Evolutionary conservation across 2,888 invertebrate genomes (phyloP), one percentile per base, ranked within the genome.

Genomic region (Micropterix aruncella): DNA sequence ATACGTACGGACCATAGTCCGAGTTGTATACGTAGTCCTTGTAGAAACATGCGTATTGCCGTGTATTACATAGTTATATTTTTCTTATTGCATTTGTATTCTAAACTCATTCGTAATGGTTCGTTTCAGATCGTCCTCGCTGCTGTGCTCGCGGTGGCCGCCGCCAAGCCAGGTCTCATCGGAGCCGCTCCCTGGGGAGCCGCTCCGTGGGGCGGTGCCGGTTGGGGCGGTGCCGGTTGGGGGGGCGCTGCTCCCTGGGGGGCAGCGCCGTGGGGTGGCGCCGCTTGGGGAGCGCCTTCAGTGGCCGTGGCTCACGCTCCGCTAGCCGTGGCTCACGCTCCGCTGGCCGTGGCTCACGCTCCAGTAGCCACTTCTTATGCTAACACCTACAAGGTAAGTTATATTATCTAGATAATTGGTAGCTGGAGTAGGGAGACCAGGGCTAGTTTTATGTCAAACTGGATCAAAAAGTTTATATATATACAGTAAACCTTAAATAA

Each of bases 341-440:
- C 64, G 16, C 64, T 73, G 18, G 69, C 72, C 40, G 67, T 70
- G 52, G 58, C 69, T 45, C 70, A 69, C 27, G 62, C 73, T 2
- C 77, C 78, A 38, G 70, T 74, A 17, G 78, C 78, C 51, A 77
- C 77, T 52, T 78, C 77, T 51, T 79, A 79, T 59, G 73, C 79
- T 53, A 79, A 77, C 66, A 71, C 75, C 51, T 73, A 77, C 64
- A 77, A 74, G 63, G 74, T 78, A 7, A 27, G 5, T 12, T 12
- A 27, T 27, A 12, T 27, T 27, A n/a, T n/a, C n/a, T n/a, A n/a
- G n/a, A n/a, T n/a, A n/a, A n/a, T n/a, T n/a, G n/a, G n/a, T n/a
- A n/a, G n/a, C n/a, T n/a, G n/a, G n/a, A n/a, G n/a, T n/a, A n/a
- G n/a, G n/a, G n/a, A n/a, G n/a, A n/a, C n/a, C n/a, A n/a, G n/a